phyloP scores from a whole-genome alignment of 2,797 vertebrate species.

The Gymnoscopelus braueri region DNA sequence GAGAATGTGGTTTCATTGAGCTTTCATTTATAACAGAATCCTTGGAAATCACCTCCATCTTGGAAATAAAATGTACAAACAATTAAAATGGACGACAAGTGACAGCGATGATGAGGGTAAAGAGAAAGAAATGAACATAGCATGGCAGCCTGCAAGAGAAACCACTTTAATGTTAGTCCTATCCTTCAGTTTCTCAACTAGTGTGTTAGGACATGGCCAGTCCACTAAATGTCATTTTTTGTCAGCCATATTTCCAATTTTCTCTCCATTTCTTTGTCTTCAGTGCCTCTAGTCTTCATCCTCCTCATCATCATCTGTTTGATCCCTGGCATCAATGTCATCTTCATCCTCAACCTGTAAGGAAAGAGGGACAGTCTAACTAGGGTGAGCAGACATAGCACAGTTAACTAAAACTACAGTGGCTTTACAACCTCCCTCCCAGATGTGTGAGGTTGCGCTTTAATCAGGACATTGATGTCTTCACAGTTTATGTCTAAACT shows the following conservation, averaged over 20 bases:
- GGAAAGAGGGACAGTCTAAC: conserved; percentile 64
- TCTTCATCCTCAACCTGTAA: conserved; percentile 94
- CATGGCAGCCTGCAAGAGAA: conserved; percentile 56
- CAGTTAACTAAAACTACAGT: conserved; percentile 7
- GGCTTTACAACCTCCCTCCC: too few species aligned
- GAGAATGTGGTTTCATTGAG: conserved; percentile 25
- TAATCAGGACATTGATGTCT: too few species aligned
- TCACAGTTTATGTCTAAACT: too few species aligned
- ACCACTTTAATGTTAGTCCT: conserved; percentile 52
- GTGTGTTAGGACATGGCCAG: conserved; percentile 17
- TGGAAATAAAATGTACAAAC: conserved; percentile 44
- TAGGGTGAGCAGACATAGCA: conserved; percentile 53
- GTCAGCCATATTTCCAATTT: conserved; percentile 28
- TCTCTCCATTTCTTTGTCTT: conserved; percentile 48
- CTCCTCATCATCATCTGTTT: conserved; percentile 84
- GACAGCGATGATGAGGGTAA: conserved; percentile 13
- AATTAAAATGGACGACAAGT: conserved; percentile 44
- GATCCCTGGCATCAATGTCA: conserved; percentile 91
- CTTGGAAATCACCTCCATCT: conserved; percentile 11
- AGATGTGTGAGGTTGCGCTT: too few species aligned
- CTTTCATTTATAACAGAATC: conserved; percentile 30
- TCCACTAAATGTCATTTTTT: conserved; percentile 46
- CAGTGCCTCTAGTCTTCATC: conserved; percentile 80
- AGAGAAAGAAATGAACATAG: conserved; percentile 32
- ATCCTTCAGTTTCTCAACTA: conserved; percentile 50